These are phyloP conservation scores for Neolamprologus sp. DNA, from an alignment of 2,113 vertebrate genomes.

Conservation along the genomic window DNA sequence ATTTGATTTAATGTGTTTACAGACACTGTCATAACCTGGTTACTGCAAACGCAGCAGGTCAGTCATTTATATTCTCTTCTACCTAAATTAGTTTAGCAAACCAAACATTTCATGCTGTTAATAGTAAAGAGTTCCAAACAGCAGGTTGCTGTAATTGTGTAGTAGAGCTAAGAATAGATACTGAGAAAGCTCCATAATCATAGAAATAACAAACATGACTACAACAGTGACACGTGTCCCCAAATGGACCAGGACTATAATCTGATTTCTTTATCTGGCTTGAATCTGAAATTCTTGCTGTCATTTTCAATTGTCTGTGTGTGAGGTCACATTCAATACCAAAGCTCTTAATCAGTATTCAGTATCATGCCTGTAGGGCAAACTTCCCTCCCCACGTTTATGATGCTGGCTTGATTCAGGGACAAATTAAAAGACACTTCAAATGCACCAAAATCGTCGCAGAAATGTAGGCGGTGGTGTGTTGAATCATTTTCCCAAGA, in stretches of 20 bases:
- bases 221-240: background rate
- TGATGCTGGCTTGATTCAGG: background rate
- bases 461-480: background rate
- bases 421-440: background rate
- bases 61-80: background rate
- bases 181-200: background rate
- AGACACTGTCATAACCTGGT: rapidly evolving
- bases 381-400: background rate
- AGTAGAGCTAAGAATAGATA: background rate
- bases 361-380: background rate
- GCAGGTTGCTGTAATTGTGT: background rate
- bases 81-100: background rate
- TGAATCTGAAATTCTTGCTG: background rate
- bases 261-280: background rate
- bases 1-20: background rate
- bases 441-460: background rate
- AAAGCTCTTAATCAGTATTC: background rate
- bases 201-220: background rate
- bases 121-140: background rate
- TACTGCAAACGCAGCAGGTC: background rate
- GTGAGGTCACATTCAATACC: background rate
- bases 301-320: background rate
- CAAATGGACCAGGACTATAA: background rate
- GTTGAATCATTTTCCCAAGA: background rate
- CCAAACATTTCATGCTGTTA: background rate